Evolutionary conservation across 2,888 invertebrate genomes (phyloP).

Genomic region (Eupithecia dodoneata): DNA sequence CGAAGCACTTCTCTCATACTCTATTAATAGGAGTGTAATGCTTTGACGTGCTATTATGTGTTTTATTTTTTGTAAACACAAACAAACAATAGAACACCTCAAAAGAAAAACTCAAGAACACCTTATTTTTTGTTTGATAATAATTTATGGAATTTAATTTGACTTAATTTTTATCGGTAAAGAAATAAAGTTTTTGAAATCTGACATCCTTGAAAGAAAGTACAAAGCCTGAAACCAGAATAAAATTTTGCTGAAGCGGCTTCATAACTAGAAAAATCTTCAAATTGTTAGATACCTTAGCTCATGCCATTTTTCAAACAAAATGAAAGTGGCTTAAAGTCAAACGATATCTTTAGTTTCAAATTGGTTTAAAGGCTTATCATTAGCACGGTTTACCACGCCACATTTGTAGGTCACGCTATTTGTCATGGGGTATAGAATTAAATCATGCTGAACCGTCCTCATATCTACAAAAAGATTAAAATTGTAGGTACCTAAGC

Average conservation of each 20-base stretch:
- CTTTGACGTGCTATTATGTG: background rate
- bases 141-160: no score
- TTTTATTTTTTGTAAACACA: no score
- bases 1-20: background rate
- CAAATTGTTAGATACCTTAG: background rate
- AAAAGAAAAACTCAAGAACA: background rate
- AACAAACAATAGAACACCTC: background rate
- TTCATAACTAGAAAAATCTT: background rate
- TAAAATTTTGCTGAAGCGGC: background rate
- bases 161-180: no score
- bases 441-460: no score
- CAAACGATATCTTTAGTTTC: background rate
- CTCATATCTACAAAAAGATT: no score
- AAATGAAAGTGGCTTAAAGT: constrained; percentile 14
- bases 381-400: constrained; percentile 3
- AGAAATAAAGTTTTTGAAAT: no score
- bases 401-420: background rate
- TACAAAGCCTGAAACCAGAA: background rate
- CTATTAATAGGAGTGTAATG: background rate
- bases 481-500: background rate
- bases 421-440: background rate
- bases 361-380: constrained; percentile 32
- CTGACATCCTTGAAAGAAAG: background rate
- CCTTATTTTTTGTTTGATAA: no score
- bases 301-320: background rate